These are phyloP conservation scores for Epicauta chinensis DNA, from an alignment of 1,140 invertebrate species.

Conservation along the genomic window DNA sequence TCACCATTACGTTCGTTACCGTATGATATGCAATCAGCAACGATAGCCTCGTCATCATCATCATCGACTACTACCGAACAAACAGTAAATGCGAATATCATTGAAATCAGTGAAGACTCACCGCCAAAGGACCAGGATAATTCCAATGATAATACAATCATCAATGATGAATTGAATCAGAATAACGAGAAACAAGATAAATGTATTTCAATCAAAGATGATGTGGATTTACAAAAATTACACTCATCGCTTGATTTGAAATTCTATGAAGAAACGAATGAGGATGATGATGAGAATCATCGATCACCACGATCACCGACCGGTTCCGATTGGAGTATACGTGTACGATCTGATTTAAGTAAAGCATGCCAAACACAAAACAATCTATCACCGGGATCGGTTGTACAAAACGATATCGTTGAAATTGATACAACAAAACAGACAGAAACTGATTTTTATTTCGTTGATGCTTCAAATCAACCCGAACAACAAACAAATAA, in stretches of 20 bases:
- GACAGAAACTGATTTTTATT: conserved; percentile 6
- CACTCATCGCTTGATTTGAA: conserved; percentile 6
- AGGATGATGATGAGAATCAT: conserved; percentile 9
- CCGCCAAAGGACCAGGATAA: conserved; percentile 1
- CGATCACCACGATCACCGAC: not conserved
- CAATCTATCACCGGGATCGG: conserved; percentile 14
- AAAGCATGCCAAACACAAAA: conserved; percentile 38
- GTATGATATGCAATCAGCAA: conserved; percentile 23
- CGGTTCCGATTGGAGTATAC: conserved; percentile 1
- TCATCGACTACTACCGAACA: not conserved
- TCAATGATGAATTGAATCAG: conserved; percentile 32
- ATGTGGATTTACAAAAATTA: conserved; percentile 2
- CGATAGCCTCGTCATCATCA: not conserved
- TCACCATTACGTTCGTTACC: conserved; percentile 25
- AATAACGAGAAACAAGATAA: not conserved
- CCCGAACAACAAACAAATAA: not conserved
- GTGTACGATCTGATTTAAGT: conserved; percentile 25
- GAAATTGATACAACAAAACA: conserved; percentile 1
- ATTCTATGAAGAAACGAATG: conserved; percentile 9
- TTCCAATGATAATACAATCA: conserved; percentile 33
- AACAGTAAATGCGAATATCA: not conserved
- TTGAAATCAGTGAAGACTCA: conserved; percentile 1
- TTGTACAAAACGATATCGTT: not conserved
- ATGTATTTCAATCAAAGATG: not conserved
- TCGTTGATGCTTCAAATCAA: not conserved